Evolutionary conservation across 2,888 invertebrate species (phyloP).

Genomic region (Noctua janthe): DNA sequence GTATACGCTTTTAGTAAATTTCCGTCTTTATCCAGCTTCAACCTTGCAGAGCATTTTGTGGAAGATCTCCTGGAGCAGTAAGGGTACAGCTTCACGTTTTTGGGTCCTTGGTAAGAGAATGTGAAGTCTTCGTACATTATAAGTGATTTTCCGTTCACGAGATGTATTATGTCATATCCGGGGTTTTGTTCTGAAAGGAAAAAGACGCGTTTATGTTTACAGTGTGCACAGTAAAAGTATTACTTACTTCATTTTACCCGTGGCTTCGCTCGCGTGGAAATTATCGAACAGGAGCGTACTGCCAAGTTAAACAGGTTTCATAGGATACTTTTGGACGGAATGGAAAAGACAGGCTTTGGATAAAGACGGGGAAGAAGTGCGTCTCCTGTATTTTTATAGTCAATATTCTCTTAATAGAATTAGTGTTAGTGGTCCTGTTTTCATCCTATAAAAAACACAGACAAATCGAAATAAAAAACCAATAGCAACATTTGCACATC

Average conservation of each 20-base stretch:
- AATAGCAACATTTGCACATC: background rate
- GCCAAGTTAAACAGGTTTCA: background rate
- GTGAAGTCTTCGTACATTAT: constrained; percentile 66
- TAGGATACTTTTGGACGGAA: background rate
- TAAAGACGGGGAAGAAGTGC: background rate
- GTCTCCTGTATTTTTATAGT: background rate
- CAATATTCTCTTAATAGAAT: background rate
- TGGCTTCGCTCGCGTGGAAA: background rate
- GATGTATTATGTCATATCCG: constrained; percentile 38
- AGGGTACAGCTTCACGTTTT: constrained; percentile 48
- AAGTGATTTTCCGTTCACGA: constrained; percentile 55
- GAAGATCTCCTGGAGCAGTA: constrained; percentile 57
- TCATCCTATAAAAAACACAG: background rate
- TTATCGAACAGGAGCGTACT: background rate
- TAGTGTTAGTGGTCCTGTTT: background rate
- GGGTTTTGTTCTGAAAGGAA: constrained; percentile 36
- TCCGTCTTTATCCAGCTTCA: constrained; percentile 54
- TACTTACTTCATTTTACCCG: background rate
- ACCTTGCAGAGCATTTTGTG: constrained; percentile 50
- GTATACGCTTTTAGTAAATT: constrained; percentile 42
- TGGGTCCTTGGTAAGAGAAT: constrained; percentile 63
- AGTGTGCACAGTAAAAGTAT: background rate
- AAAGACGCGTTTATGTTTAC: background rate
- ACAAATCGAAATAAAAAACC: background rate
- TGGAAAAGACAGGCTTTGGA: background rate